These are phyloP conservation scores for Lontra canadensis DNA, from an alignment of 2,113 vertebrate species.

Conservation along the genomic window DNA sequence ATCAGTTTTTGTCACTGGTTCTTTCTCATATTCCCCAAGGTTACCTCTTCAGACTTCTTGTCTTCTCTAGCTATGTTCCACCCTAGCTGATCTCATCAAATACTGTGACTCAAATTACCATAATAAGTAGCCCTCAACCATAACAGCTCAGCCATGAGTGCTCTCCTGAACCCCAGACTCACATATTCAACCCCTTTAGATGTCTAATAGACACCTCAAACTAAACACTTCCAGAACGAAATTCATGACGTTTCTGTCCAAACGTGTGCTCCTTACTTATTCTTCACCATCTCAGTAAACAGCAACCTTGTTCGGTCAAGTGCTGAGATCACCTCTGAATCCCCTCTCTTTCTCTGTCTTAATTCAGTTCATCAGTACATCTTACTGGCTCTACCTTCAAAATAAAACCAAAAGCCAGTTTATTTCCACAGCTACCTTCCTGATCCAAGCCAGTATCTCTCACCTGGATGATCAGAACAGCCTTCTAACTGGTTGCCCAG, in stretches of 20 bases:
- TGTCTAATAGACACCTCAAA: not conserved
- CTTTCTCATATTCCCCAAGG: not conserved
- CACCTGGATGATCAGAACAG: not conserved
- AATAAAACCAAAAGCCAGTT: not conserved
- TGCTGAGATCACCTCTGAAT: not conserved
- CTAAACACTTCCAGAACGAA: not conserved
- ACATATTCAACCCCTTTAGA: not conserved
- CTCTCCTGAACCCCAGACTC: not conserved
- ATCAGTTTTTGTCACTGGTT: not conserved
- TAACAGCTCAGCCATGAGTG: not conserved
- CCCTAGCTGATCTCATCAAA: slow-evolving; percentile 1
- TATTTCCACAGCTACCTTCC: slow-evolving; percentile 2
- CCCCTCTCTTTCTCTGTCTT: not conserved
- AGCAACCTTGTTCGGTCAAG: not conserved
- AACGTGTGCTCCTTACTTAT: not conserved
- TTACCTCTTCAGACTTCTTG: not conserved
- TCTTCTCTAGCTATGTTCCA: not conserved
- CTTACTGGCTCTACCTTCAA: slow-evolving; percentile 14
- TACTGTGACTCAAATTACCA: not conserved
- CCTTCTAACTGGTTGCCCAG: not conserved
- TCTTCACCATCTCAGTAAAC: slow-evolving; percentile 1
- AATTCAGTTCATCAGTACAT: not conserved
- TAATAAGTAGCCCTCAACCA: not conserved
- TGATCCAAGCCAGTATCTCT: not conserved
- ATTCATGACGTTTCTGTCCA: not conserved